Percentiles rank a stretch among this genome's conserved stretches.
Conservation (phyloP, 2,888 invertebrate genomes). For the Polyommatus icarus region DNA sequence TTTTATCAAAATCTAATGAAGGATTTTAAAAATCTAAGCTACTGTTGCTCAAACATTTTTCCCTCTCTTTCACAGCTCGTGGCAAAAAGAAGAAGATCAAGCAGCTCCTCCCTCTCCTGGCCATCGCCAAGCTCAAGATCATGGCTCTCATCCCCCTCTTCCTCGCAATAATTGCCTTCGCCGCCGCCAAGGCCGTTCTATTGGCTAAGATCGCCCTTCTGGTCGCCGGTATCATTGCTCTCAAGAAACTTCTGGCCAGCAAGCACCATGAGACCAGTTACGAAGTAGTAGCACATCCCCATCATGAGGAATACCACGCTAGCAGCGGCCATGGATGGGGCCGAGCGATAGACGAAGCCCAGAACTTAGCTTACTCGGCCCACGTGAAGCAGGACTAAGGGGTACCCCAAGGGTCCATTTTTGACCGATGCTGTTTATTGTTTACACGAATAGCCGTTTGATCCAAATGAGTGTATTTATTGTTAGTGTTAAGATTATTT, state of each 20-base stretch:
- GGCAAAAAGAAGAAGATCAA: conserved; percentile 91
- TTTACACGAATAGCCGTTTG: conserved; percentile 45
- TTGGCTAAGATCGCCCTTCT: conserved; percentile 91
- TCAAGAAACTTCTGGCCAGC: conserved; percentile 85
- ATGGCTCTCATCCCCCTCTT: conserved; percentile 88
- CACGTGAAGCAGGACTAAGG: conserved; percentile 71
- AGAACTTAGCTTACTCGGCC: conserved; percentile 81
- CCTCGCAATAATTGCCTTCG: conserved; percentile 86
- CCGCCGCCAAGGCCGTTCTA: conserved; percentile 92
- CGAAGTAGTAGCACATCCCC: conserved; percentile 87
- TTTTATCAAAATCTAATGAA: no score
- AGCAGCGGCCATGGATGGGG: conserved; percentile 85
- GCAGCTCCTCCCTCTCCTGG: conserved; percentile 86
- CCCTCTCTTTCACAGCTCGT: conserved; percentile 78
- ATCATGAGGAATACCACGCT: conserved; percentile 78
- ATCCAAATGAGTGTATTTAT: conserved; percentile 54
- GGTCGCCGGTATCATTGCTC: conserved; percentile 85
- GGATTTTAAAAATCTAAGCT: no score
- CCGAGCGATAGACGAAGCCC: conserved; percentile 72
- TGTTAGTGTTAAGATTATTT: conserved; percentile 65
- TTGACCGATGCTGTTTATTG: conserved; percentile 49
- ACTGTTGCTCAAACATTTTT: background rate
- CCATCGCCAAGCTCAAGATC: conserved; percentile 88
- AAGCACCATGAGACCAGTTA: conserved; percentile 86
- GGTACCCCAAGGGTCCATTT: conserved; percentile 47